These are phyloP conservation scores for Drosophila kokeensis DNA, from an alignment of 2,888 invertebrate species.

Conservation along the genomic window DNA sequence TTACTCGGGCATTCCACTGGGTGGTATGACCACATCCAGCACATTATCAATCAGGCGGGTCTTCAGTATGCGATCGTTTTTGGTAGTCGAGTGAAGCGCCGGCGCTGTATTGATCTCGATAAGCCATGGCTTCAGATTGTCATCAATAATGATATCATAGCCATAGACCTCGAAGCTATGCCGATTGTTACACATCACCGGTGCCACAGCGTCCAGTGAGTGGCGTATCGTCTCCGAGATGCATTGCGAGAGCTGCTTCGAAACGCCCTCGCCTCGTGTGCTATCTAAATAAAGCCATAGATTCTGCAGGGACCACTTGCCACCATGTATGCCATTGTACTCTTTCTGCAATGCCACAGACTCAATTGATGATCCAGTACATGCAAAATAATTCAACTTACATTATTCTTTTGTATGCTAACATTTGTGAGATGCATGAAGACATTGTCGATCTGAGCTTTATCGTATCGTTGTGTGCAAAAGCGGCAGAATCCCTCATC, in stretches of 20 bases:
- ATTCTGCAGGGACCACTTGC: conserved; percentile 97
- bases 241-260: conserved; percentile 94
- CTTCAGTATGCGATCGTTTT: conserved; percentile 96
- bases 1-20: conserved; percentile 93
- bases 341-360: conserved; percentile 87
- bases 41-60: conserved; percentile 97
- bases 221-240: conserved; percentile 96
- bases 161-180: conserved; percentile 94
- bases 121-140: conserved; percentile 96
- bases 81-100: conserved; percentile 96
- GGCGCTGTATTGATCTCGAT: conserved; percentile 98
- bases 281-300: conserved; percentile 95
- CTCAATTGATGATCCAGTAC: background rate
- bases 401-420: conserved; percentile 98
- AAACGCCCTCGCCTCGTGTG: conserved; percentile 94
- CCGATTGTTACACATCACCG: conserved; percentile 96
- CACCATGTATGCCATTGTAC: conserved; percentile 97
- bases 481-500: conserved; percentile 97
- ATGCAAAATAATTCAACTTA: conserved; percentile 44
- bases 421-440: conserved; percentile 98
- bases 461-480: conserved; percentile 97
- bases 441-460: conserved; percentile 95
- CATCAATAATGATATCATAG: conserved; percentile 97
- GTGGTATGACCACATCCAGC: conserved; percentile 94
- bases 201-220: conserved; percentile 95